These are phyloP conservation scores for Umimayanthus chanpuru DNA, from an alignment of 92 coral and sea anemone species.

Conservation along the genomic window DNA sequence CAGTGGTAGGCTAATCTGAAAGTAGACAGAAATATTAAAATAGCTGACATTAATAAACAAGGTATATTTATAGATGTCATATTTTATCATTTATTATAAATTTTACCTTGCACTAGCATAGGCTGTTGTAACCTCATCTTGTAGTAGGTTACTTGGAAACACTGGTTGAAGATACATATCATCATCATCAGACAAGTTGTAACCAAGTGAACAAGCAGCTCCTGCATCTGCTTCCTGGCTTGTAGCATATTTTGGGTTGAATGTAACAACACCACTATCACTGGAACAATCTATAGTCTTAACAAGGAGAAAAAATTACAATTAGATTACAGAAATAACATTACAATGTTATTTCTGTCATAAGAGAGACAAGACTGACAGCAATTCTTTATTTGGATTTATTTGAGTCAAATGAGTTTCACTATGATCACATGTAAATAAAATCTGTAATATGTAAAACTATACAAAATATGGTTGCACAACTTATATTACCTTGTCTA, in stretches of 20 bases:
- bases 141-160: background rate
- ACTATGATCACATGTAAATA: background rate
- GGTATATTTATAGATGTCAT: too few relatives aligned
- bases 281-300: constrained; percentile 7
- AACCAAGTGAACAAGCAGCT: constrained; percentile 11
- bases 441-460: background rate
- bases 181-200: constrained; percentile 19
- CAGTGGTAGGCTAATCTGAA: too few relatives aligned
- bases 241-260: constrained; percentile 23
- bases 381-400: background rate
- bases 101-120: constrained; percentile 3
- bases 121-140: constrained; percentile 3
- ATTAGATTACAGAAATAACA: background rate
- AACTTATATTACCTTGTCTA: constrained; percentile 16
- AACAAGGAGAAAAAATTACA: background rate
- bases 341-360: background rate
- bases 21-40: too few relatives aligned
- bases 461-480: background rate
- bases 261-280: constrained; percentile 13
- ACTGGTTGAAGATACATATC: constrained; percentile 5
- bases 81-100: background rate
- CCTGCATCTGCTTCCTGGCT: constrained; percentile 4
- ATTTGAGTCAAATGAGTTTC: background rate
- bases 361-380: background rate
- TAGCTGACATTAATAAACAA: too few relatives aligned